Percentiles rank a stretch among this genome's conserved stretches.
phyloP scores from a whole-genome alignment of 2,888 invertebrate genomes.

The Pocota personata region DNA sequence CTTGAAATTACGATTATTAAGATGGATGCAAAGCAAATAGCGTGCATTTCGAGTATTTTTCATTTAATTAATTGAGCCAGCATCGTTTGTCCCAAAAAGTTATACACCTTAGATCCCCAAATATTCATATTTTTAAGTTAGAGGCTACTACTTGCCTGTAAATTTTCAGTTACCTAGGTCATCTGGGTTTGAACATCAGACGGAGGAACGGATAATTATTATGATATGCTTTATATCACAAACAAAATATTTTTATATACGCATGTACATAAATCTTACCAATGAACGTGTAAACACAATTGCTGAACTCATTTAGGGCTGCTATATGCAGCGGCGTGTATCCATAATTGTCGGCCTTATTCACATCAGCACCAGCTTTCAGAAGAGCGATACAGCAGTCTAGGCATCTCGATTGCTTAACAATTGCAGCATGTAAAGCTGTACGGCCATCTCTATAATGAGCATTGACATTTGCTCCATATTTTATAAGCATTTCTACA shows the following conservation, averaged over 20 bases:
- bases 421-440: slow-evolving; percentile 91
- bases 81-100: too few relatives aligned
- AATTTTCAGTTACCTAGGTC: too few relatives aligned
- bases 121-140: too few relatives aligned
- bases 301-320: slow-evolving; percentile 91
- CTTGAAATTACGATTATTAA: too few relatives aligned
- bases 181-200: too few relatives aligned
- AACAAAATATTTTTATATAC: neutral
- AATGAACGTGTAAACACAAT: slow-evolving; percentile 88
- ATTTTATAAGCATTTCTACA: slow-evolving; percentile 87
- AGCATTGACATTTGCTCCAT: slow-evolving; percentile 87
- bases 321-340: slow-evolving; percentile 93
- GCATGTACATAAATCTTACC: slow-evolving; percentile 79
- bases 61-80: too few relatives aligned
- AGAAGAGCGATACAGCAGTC: slow-evolving; percentile 88
- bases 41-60: too few relatives aligned
- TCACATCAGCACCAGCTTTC: slow-evolving; percentile 88
- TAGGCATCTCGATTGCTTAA: slow-evolving; percentile 87
- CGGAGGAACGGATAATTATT: too few relatives aligned
- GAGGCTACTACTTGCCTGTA: too few relatives aligned
- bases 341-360: slow-evolving; percentile 91
- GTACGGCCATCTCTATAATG: slow-evolving; percentile 90
- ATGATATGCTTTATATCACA: too few relatives aligned
- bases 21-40: too few relatives aligned
- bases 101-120: too few relatives aligned